These are phyloP conservation scores for human DNA, from an alignment of 2,113 vertebrate species.

Conservation along the genomic window GRCh38 chr11:13402501-13403000, in stretches of 20 bases:
- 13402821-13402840: not conserved
- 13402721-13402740: not conserved
- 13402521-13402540: not conserved
- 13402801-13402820: not conserved
- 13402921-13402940: constrained; percentile 27
- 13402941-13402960: not conserved
- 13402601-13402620: not conserved
- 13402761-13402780: not conserved
- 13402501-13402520: not conserved
- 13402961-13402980: not conserved
- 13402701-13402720: constrained; percentile 27
- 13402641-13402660: constrained; percentile 45
- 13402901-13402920: not conserved
- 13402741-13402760: not conserved
- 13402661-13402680: not conserved
- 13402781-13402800: constrained; percentile 3
- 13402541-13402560: not conserved
- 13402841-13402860: not conserved
- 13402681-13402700: constrained; percentile 12
- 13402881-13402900: not conserved
- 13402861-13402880: not conserved
- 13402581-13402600: constrained; percentile 20
- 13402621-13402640: constrained; percentile 48
- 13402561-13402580: not conserved
- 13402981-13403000: not conserved